These are phyloP conservation scores for Platygyra sinensis DNA, from an alignment of 64 coral and sea anemone genomes.

Conservation along the genomic window DNA sequence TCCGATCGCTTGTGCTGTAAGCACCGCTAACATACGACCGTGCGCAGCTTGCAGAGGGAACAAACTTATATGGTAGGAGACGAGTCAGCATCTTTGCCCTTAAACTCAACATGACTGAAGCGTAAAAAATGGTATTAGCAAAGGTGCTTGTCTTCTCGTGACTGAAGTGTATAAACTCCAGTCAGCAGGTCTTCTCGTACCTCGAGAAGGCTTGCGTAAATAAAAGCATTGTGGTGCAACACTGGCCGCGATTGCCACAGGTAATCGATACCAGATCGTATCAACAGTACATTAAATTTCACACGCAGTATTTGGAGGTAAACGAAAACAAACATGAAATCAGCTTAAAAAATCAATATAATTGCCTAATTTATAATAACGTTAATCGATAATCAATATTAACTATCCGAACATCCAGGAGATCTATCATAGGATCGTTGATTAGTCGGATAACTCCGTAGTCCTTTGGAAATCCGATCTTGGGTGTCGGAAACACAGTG, in stretches of 20 bases:
- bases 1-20: constrained; percentile 47
- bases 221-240: background rate
- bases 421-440: background rate
- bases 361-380: background rate
- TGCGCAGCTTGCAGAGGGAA: background rate
- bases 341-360: background rate
- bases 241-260: background rate
- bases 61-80: background rate
- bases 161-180: background rate
- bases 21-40: constrained; percentile 43
- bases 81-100: background rate
- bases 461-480: background rate
- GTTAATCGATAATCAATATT: background rate
- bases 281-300: background rate
- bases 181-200: background rate
- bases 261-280: background rate
- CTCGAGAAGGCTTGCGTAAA: background rate
- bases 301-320: background rate
- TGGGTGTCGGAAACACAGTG: background rate
- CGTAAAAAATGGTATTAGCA: background rate
- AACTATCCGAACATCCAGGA: background rate
- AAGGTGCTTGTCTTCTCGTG: background rate
- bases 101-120: background rate
- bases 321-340: background rate
- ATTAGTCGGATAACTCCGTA: background rate